A percentile compares a stretch with the other conserved stretches of the same genome.
Conservation (phyloP, 2,888 invertebrate genomes). For the Calameuta idolon region DNA sequence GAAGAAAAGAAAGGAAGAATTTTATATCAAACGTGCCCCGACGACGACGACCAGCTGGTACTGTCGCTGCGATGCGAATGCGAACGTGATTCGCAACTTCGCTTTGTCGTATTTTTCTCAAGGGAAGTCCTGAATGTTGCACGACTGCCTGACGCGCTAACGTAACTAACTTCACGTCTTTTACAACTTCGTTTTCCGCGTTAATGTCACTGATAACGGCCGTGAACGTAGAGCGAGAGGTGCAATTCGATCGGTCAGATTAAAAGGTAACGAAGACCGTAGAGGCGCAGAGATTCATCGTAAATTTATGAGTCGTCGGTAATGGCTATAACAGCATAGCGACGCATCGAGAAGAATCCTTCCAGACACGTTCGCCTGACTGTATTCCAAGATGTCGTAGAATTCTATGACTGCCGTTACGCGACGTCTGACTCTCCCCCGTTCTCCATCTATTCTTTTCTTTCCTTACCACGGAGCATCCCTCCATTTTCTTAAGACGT, state of each 20-base stretch:
- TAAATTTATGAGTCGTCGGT: neutral
- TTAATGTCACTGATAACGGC: neutral
- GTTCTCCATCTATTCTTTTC: neutral
- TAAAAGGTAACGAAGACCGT: neutral
- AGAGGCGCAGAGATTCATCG: neutral
- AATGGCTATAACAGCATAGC: neutral
- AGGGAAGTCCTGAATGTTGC: neutral
- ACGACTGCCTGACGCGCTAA: neutral
- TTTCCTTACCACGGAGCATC: neutral
- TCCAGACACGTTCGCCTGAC: neutral
- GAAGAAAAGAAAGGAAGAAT: neutral
- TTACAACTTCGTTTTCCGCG: neutral
- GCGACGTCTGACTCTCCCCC: neutral
- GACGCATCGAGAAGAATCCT: neutral
- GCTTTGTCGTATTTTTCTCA: neutral
- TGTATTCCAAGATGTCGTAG: neutral
- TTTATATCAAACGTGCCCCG: neutral
- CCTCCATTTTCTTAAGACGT: neutral
- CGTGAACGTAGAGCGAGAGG: neutral
- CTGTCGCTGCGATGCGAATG: neutral
- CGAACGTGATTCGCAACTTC: neutral
- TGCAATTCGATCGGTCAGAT: neutral
- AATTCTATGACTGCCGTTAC: neutral
- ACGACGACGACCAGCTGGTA: neutral
- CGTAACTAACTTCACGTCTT: neutral